Conservation (phyloP, 1,140 invertebrate species). For the Galendromus occidentalis region DNA sequence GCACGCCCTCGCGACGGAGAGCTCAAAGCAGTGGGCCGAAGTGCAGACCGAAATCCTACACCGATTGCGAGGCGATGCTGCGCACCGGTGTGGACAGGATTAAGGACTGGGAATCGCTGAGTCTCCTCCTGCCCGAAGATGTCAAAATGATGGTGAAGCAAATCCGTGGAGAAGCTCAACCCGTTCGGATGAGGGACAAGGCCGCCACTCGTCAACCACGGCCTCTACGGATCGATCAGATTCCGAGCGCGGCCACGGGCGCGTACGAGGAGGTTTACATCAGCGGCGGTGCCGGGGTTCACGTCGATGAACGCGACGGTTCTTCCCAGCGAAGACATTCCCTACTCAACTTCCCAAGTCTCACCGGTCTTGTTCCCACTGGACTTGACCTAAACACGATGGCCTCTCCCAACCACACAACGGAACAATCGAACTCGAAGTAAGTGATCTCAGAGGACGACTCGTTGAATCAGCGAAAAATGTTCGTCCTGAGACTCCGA, state of each 20-base stretch:
- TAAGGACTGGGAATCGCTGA: conserved; percentile 72
- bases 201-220: conserved; percentile 31
- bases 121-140: conserved; percentile 58
- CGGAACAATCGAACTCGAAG: conserved; percentile 1
- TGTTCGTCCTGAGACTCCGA: not conserved
- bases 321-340: conserved; percentile 31
- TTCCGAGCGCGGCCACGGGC: conserved; percentile 27
- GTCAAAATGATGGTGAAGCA: conserved; percentile 31
- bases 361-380: conserved; percentile 10
- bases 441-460: too few species aligned
- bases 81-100: conserved; percentile 55
- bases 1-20: conserved; percentile 14
- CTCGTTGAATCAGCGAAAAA: conserved; percentile 40
- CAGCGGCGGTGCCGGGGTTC: conserved; percentile 18
- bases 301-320: conserved; percentile 29
- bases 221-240: conserved; percentile 44
- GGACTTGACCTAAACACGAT: conserved; percentile 9
- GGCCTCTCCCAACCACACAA: not conserved
- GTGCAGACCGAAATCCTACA: conserved; percentile 52
- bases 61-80: conserved; percentile 54
- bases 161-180: conserved; percentile 17
- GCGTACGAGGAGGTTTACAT: conserved; percentile 17
- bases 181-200: conserved; percentile 9
- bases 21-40: conserved; percentile 13
- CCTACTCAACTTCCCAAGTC: conserved; percentile 58